Evolutionary conservation across 2,888 invertebrate genomes (phyloP), one percentile per base, ranked within the genome.

Genomic region (Drosophila neoperkinsi): DNA sequence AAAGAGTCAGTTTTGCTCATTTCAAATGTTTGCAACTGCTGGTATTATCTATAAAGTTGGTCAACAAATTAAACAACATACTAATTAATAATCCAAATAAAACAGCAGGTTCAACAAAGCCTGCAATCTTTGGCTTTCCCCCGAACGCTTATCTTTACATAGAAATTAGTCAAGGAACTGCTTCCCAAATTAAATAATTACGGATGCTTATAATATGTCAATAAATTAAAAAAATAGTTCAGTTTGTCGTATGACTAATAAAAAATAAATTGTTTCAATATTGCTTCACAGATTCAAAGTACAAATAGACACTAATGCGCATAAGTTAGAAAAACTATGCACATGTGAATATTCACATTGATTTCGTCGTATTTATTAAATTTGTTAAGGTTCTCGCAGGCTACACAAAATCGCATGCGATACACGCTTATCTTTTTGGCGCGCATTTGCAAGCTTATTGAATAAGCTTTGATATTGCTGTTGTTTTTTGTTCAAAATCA

Each of bases 141-240:
- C 58, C 18, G 30, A 36, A 25, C 7, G 21, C 62, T 50, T 74
- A 62, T 58, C 36, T 38, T 21, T 28, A 46, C 43, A 7, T 21
- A 38, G 51, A 41, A 16, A 67, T 71, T 73, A 75, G 50, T 81
- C 84, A 28, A 59, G 55, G 66, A 60, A 61, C 46, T 70, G 11
- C 38, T 56, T 31, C 4, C 31, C 7, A 62, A 21, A 28, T 56
- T 6, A 34, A 31, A 66, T 18, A 38, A 2, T 38, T 51, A 46
- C 7, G 7, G 25, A 16, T 16, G 16, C 16, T 46, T 11, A 43
- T 43, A 43, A 21, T 13, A 6, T 6, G 21, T 30, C 9, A 10
- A 49, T 16, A 13, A 3, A 18, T 3, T 4, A 0, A 25, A 13
- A 64, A 49, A 31, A 41, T 50, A 62, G 21, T 52, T 70, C 13